Conservation (phyloP, 2,888 invertebrate genomes). For the Euzetes globulus region DNA sequence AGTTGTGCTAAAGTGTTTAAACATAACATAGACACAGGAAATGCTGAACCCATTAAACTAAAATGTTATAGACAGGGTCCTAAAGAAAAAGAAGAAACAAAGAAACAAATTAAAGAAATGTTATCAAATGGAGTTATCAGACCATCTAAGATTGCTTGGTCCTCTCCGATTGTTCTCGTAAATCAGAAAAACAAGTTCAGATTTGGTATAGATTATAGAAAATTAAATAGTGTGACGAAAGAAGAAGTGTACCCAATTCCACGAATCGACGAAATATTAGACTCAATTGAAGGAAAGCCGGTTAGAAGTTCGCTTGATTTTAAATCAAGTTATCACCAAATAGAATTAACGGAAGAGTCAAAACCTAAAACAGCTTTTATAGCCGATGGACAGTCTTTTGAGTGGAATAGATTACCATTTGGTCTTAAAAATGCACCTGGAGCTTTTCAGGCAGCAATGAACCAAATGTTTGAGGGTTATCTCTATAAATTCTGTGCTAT, state of each 20-base stretch:
- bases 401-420: slow-evolving; percentile 41
- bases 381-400: slow-evolving; percentile 38
- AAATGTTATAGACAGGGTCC: neutral
- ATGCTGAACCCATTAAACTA: neutral
- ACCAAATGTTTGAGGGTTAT: slow-evolving; percentile 38
- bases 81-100: slow-evolving; percentile 23
- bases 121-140: neutral
- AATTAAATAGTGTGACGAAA: slow-evolving; percentile 39
- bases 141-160: neutral
- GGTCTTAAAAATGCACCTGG: slow-evolving; percentile 41
- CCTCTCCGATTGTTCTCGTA: slow-evolving; percentile 21
- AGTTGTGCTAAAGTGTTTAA: no score
- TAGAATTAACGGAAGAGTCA: slow-evolving; percentile 40
- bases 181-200: slow-evolving; percentile 10
- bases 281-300: no score
- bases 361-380: slow-evolving; percentile 42
- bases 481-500: slow-evolving; percentile 37
- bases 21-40: slow-evolving; percentile 28
- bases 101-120: slow-evolving; percentile 26
- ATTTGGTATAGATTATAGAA: slow-evolving; percentile 42
- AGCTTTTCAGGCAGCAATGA: slow-evolving; percentile 42
- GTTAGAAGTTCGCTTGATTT: no score
- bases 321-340: slow-evolving; percentile 41
- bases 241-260: slow-evolving; percentile 42
- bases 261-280: no score